Conservation (phyloP, 2,113 vertebrate species). For the Psittacula cyanocephala region DNA sequence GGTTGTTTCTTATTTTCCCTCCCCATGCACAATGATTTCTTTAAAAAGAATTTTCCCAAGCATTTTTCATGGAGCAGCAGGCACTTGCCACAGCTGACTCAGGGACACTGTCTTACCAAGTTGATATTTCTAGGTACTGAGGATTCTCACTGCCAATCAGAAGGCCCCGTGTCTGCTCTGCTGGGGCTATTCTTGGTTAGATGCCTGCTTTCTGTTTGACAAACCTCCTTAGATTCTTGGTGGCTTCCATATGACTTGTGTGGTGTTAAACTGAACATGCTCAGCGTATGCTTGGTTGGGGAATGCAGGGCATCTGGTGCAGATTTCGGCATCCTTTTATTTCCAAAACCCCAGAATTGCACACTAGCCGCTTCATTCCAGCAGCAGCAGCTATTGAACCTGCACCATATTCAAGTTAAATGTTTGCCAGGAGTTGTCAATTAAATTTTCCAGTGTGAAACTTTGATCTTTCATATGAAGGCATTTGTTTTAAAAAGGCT, state of each 20-base stretch:
- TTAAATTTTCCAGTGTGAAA: background rate
- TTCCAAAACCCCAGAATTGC: background rate
- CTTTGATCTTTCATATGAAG: background rate
- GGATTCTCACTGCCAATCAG: background rate
- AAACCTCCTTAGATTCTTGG: background rate
- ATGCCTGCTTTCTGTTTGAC: background rate
- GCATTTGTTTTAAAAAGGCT: background rate
- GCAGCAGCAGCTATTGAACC: background rate
- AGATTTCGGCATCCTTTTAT: background rate
- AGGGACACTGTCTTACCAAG: background rate
- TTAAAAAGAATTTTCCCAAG: background rate
- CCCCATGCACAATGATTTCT: background rate
- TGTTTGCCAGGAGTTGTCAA: background rate
- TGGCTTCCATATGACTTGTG: background rate
- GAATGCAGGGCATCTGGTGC: background rate
- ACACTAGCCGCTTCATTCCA: background rate
- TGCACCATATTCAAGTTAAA: background rate
- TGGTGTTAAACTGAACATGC: background rate
- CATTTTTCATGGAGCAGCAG: background rate
- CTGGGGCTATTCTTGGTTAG: background rate
- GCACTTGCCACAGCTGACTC: background rate
- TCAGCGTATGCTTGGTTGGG: background rate
- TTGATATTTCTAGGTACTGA: background rate
- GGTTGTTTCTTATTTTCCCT: background rate
- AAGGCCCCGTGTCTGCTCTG: background rate